phyloP scores from a whole-genome alignment of 2,113 vertebrate genomes.

The Alaudala cheleensis region DNA sequence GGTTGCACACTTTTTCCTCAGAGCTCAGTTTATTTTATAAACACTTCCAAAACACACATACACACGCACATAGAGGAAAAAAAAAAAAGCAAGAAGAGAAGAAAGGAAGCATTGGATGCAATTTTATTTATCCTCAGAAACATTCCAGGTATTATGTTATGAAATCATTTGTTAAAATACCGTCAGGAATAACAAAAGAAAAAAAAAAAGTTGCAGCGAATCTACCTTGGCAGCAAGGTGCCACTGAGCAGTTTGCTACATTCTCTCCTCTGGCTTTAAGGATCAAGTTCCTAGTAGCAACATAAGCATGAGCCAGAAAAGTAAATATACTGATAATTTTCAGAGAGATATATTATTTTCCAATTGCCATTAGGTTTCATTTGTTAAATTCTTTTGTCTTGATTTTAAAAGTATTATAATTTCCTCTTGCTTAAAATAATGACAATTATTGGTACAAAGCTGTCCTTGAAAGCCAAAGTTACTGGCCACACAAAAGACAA shows the following conservation, averaged over 20 bases:
- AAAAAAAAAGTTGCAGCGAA: not conserved
- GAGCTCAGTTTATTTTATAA: not conserved
- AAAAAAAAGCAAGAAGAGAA: too few relatives aligned
- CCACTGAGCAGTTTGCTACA: not conserved
- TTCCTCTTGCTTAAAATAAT: not conserved
- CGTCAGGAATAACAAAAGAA: slow-evolving; percentile 12
- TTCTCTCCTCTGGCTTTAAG: not conserved
- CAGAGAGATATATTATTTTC: not conserved
- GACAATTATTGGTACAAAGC: not conserved
- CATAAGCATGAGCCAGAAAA: not conserved
- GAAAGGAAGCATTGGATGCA: not conserved
- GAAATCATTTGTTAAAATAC: slow-evolving; percentile 8
- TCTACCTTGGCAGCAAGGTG: not conserved
- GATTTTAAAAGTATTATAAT: not conserved
- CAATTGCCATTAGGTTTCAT: not conserved
- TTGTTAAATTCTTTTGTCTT: not conserved
- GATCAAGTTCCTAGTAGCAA: not conserved
- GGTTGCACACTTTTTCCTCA: not conserved
- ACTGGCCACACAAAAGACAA: not conserved
- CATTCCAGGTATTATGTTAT: not conserved
- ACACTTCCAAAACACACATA: not conserved
- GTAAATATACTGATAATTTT: not conserved
- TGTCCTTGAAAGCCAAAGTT: not conserved
- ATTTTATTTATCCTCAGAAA: slow-evolving; percentile 30
- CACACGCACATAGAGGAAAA: accelerated